Base-by-base conservation (phyloP, 2,888 invertebrate species). In the Coremacera marginata region DNA sequence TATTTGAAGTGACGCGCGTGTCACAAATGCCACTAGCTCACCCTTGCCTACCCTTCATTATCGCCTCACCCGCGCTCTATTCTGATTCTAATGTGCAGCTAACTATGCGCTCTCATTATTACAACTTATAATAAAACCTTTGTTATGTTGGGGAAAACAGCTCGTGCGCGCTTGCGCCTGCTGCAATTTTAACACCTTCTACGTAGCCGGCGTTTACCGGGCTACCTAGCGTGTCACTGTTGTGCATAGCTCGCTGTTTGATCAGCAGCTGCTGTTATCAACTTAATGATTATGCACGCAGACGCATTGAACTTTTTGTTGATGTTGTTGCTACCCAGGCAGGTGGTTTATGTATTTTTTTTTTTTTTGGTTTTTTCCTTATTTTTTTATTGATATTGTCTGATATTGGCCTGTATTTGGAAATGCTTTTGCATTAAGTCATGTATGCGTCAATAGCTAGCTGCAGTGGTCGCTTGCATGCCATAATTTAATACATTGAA, bases 231-330 rank as follows among this genome's bases (percentile, higher is more conserved):
- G 52, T 57, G 51, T 68, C 68, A 27, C 60, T 27, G 60, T 27
- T 31, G 27, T 19, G 11, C 22, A 27, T 44, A 37, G 22, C 27
- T 70, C 7, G 19, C 7, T 51, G 27, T 14, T 70, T 55, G 22
- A 19, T 34, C 65, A 44, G 74, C 79, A 81, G 81, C 82, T 81
- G 81, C 81, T 81, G 78, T 80, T 81, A 81, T 80, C 81, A 80
- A 27, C 25, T 25, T 52, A 74, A 74, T 74, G 74, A 74, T 74
- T 74, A 74, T 74, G 74, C 74, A 74, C 67, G 55, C 65, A 57
- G 55, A 34, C 55, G 67, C 74, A 55, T 37, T 55, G 57, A 57
- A 44, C 62, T 67, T 49, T 22, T 55, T 55, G 34, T 44, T 67
- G 49, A 37, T 44, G 7, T 37, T 65, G 74, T 55, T 22, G 74